These are phyloP conservation scores for Sylvilagus floridanus DNA, from an alignment of 2,797 vertebrate species.

Conservation along the genomic window DNA sequence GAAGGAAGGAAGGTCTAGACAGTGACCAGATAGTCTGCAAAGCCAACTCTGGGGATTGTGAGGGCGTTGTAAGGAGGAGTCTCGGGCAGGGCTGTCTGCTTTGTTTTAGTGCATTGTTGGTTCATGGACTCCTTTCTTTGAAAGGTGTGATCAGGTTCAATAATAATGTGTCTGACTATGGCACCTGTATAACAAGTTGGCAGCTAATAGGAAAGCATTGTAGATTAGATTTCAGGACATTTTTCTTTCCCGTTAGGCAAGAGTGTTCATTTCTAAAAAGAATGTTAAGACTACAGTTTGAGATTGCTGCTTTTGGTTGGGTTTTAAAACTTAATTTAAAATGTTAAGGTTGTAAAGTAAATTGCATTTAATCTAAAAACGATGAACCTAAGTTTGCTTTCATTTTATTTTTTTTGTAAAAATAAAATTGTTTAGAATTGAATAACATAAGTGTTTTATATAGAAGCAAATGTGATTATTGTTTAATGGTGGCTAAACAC, in stretches of 20 bases:
- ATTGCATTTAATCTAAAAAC: neutral
- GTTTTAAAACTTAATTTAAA: neutral
- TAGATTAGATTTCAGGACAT: neutral
- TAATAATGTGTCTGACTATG: neutral
- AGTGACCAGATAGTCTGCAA: neutral
- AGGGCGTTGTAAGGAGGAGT: neutral
- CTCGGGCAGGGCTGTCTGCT: neutral
- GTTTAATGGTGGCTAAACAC: neutral
- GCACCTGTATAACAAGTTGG: neutral
- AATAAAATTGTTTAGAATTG: neutral
- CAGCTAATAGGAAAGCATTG: neutral
- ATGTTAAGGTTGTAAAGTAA: neutral
- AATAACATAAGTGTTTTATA: neutral
- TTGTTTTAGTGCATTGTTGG: neutral
- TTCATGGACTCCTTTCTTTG: neutral
- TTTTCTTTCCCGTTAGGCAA: neutral
- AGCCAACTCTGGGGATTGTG: no score
- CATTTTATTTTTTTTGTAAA: neutral
- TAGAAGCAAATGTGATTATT: neutral
- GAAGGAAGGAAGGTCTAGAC: neutral
- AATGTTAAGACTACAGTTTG: neutral
- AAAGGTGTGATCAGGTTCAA: neutral
- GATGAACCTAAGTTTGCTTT: neutral
- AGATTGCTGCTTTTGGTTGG: neutral
- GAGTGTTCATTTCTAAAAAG: slow-evolving; percentile 20